Evolutionary conservation across 2,888 invertebrate species (phyloP), one percentile per base, ranked within the genome.

Genomic region (Orthonychiurus folsomi): DNA sequence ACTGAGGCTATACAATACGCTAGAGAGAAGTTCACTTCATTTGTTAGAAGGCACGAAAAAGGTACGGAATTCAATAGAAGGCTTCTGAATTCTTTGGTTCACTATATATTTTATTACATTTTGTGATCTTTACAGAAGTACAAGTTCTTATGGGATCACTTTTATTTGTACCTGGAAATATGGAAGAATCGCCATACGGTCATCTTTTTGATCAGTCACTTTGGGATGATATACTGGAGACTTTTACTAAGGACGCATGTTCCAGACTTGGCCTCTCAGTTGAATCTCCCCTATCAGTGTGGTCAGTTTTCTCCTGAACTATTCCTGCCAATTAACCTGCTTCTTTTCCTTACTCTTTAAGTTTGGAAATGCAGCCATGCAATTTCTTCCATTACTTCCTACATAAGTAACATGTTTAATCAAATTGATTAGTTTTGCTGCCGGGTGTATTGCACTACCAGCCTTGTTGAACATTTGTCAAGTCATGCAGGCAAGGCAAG

Each of bases 401-500:
- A 52, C 24, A 24, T 23, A 55, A 55, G 5, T 55, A 52, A 52
- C 25, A 18, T 12, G 20, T 55, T 23, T 37, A 9, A 37, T 37
- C 15, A 27, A 26, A 18, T 26, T 57, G 75, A 76, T 9, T 71
- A 84, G 93, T 69, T 86, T 95, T 70, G 86, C 89, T 76, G 93
- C 95, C 26, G 97, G 97, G 56, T 91, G 92, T 74, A 86, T 87
- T 37, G 95, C 96, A 56, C 80, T 99, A 73, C 97, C 97, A 21
- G 93, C 95, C 52, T 81, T 99, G 65, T 83, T 96, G 65, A 95
- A 93, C 79, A 92, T 97, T 70, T 89, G 89, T 75, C 89, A 91
- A 80, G 89, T 90, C 1, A 91, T 92, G 90, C 84, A 86, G 77
- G 88, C 89, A 63, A 80, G 89, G 70, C 88, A 90, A 78, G 95